Evolutionary conservation across 2,797 vertebrate genomes (phyloP).

Genomic region (Rallus crepitans): DNA sequence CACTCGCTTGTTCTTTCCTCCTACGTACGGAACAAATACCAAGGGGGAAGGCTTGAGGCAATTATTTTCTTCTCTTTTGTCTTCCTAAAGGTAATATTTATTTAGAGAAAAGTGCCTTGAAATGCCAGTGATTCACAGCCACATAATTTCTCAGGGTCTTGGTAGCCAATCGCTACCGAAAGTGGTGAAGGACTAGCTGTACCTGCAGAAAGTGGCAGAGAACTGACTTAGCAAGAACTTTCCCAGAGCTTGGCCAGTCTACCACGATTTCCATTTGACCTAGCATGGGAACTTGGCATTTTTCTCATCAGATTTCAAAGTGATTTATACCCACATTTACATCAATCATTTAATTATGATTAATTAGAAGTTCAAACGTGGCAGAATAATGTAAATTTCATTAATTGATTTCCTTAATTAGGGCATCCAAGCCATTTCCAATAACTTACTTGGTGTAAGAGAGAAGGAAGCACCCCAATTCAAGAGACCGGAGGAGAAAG

Average conservation of each 20-base stretch:
- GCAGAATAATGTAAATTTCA: slow-evolving; percentile 1
- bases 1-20: background rate
- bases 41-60: background rate
- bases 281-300: background rate
- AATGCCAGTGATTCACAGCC: background rate
- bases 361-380: background rate
- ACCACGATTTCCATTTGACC: background rate
- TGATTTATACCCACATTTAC: background rate
- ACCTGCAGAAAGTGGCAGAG: background rate
- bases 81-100: slow-evolving; percentile 2
- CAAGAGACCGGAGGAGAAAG: background rate
- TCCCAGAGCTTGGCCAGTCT: background rate
- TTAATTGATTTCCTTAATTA: slow-evolving; percentile 23
- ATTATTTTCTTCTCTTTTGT: background rate
- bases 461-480: background rate
- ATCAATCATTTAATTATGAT: background rate
- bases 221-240: background rate
- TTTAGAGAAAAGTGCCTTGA: background rate
- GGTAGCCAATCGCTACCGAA: background rate
- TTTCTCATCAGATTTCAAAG: background rate
- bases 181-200: background rate
- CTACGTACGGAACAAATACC: background rate
- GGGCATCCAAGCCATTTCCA: background rate
- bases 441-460: background rate
- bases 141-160: background rate